These are phyloP conservation scores for Scaptomyza flava DNA, from an alignment of 2,888 invertebrate species.

Conservation along the genomic window DNA sequence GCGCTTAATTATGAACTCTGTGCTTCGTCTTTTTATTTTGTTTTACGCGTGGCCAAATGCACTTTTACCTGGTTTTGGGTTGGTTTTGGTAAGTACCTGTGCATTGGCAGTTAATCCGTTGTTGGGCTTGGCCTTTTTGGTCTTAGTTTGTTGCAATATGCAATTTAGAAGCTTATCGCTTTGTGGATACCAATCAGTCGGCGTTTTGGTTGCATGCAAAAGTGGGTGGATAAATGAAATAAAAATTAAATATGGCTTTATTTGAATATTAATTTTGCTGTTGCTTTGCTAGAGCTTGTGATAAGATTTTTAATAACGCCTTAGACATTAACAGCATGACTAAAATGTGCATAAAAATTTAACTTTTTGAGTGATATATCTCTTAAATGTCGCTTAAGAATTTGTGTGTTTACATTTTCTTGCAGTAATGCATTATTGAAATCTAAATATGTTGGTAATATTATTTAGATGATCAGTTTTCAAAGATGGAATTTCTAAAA, in stretches of 20 bases:
- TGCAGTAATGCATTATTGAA: too few species aligned
- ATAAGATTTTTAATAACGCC: neutral
- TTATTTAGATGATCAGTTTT: too few species aligned
- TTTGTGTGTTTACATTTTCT: too few species aligned
- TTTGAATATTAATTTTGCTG: slow-evolving; percentile 63
- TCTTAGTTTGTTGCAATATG: slow-evolving; percentile 65
- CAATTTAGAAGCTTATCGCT: slow-evolving; percentile 75
- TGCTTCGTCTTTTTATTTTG: slow-evolving; percentile 26
- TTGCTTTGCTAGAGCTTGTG: slow-evolving; percentile 11
- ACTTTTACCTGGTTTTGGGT: slow-evolving; percentile 52
- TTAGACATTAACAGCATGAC: neutral
- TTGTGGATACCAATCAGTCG: slow-evolving; percentile 69
- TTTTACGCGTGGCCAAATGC: slow-evolving; percentile 67
- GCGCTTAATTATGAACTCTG: slow-evolving; percentile 78
- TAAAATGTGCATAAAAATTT: neutral
- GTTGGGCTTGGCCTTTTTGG: slow-evolving; percentile 60
- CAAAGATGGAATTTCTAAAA: too few species aligned
- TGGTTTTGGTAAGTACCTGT: slow-evolving; percentile 37
- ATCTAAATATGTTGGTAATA: too few species aligned
- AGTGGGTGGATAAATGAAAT: slow-evolving; percentile 74
- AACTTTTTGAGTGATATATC: neutral
- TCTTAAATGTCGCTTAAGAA: neutral
- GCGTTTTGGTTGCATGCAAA: slow-evolving; percentile 45
- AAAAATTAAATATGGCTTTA: slow-evolving; percentile 75
- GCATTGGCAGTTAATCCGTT: slow-evolving; percentile 45